phyloP scores from a whole-genome alignment of 2,113 vertebrate genomes.

The Haemorhous mexicanus region DNA sequence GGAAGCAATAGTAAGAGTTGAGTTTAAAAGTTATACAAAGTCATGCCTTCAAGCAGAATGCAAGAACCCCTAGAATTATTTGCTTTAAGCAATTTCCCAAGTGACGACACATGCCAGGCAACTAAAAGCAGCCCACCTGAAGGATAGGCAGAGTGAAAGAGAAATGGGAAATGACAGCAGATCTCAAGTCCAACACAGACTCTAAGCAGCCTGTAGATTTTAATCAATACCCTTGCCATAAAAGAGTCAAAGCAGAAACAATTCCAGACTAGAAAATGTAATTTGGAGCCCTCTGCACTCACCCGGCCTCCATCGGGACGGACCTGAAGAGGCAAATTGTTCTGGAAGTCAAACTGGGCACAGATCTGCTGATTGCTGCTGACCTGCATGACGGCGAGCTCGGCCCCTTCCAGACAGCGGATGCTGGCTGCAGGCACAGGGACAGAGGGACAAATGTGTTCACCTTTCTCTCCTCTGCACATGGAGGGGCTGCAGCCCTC shows the following conservation, averaged over 20 bases:
- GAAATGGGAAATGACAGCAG: background rate
- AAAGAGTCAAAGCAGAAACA: background rate
- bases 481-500: background rate
- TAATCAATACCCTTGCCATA: background rate
- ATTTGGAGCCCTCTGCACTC: slow-evolving; percentile 11
- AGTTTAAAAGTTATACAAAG: background rate
- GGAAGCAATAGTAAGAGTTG: background rate
- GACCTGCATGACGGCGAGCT: slow-evolving; percentile 70
- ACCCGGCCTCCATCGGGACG: slow-evolving; percentile 55
- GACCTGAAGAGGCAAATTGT: slow-evolving; percentile 52
- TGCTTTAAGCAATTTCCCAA: background rate
- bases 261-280: background rate
- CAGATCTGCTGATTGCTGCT: slow-evolving; percentile 67
- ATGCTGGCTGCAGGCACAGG: slow-evolving; percentile 66
- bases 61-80: background rate
- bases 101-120: accelerated
- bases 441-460: background rate
- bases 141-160: background rate
- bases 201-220: background rate
- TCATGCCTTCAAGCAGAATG: background rate
- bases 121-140: background rate
- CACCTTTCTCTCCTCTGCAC: background rate
- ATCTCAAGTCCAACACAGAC: background rate
- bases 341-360: slow-evolving; percentile 70
- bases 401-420: slow-evolving; percentile 60